A percentile compares a stretch with the other conserved stretches of the same genome.
These are phyloP conservation scores for Drosophila auraria DNA, from an alignment of 1,140 invertebrate genomes.

Conservation along the genomic window DNA sequence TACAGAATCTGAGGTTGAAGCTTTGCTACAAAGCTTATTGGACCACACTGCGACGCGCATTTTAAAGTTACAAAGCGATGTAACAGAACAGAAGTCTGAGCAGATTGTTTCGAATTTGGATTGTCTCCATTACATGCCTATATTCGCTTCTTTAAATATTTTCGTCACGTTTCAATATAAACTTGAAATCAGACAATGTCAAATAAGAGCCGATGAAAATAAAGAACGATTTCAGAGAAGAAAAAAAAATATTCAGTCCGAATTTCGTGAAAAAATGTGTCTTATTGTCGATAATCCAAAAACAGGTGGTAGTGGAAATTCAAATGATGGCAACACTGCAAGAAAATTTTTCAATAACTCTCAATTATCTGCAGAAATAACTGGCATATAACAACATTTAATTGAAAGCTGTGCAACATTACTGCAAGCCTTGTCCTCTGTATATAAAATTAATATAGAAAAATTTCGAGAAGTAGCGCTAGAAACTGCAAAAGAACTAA, in stretches of 20 bases:
- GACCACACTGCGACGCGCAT: conserved; percentile 17
- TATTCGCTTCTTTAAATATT: conserved; percentile 40
- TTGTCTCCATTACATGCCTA: conserved; percentile 28
- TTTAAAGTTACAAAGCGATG: conserved; percentile 14
- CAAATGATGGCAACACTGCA: conserved; percentile 13
- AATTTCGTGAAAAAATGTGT: conserved; percentile 4
- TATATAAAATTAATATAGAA: conserved; percentile 24
- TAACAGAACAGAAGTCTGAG: conserved; percentile 4
- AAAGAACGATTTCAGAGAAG: background rate
- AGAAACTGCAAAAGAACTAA: conserved; percentile 26
- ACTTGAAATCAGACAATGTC: conserved; percentile 25
- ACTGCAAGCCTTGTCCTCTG: conserved; percentile 21
- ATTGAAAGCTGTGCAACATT: conserved; percentile 17
- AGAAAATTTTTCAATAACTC: conserved; percentile 11
- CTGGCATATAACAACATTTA: conserved; percentile 12
- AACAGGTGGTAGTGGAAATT: background rate
- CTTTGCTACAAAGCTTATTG: background rate
- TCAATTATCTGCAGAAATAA: too few species aligned
- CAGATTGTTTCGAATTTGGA: conserved; percentile 15
- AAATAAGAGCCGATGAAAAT: conserved; percentile 16
- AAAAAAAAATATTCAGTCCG: background rate
- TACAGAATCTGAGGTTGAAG: conserved; percentile 10
- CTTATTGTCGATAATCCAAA: conserved; percentile 3
- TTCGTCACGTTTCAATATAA: conserved; percentile 28
- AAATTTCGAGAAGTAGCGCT: conserved; percentile 24